These are phyloP conservation scores for Spodoptera litura DNA, from an alignment of 1,140 invertebrate species.

Conservation along the genomic window DNA sequence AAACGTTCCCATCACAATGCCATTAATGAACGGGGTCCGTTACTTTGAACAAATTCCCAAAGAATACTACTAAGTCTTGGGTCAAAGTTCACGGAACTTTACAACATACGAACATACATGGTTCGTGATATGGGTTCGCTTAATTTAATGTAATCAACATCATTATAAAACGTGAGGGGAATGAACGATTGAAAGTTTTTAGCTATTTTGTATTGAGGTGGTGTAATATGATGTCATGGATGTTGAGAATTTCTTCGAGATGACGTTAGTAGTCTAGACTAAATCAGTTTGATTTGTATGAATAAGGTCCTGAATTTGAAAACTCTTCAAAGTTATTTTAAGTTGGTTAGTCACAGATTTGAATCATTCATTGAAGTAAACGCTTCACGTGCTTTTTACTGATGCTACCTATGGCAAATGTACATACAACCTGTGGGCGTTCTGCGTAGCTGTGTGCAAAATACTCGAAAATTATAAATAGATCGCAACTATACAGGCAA, in stretches of 20 bases:
- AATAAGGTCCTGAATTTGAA: too few relatives aligned
- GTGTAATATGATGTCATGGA: constrained; percentile 36
- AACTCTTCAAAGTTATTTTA: too few relatives aligned
- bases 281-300: neutral
- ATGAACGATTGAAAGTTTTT: constrained; percentile 27
- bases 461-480: too few relatives aligned
- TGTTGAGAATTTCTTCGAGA: neutral
- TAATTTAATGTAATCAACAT: constrained; percentile 40
- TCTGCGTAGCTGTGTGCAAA: too few relatives aligned
- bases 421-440: too few relatives aligned
- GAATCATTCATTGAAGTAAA: too few relatives aligned
- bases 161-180: constrained; percentile 30
- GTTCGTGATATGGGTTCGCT: constrained; percentile 34
- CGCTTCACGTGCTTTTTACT: too few relatives aligned
- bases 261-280: constrained; percentile 18
- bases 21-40: constrained; percentile 35
- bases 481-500: too few relatives aligned
- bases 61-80: constrained; percentile 27
- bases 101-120: constrained; percentile 29
- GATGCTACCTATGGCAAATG: too few relatives aligned
- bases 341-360: too few relatives aligned
- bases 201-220: constrained; percentile 14
- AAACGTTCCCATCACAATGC: constrained; percentile 37
- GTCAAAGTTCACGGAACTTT: constrained; percentile 34
- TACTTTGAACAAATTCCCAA: constrained; percentile 19